Conservation (phyloP, 2,888 invertebrate genomes). For the Cosmia trapezina region DNA sequence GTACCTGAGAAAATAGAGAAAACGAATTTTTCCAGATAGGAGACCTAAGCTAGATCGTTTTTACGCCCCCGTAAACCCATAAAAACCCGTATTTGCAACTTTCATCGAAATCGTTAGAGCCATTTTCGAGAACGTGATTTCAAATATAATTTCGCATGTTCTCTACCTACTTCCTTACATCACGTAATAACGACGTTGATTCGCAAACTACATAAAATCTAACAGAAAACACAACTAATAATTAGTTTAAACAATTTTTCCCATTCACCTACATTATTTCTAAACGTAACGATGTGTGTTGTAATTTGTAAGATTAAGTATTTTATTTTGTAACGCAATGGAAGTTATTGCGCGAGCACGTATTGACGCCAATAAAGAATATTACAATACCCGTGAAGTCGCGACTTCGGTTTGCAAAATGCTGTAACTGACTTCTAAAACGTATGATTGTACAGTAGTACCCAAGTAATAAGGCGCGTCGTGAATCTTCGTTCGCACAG, state of each 20-base stretch:
- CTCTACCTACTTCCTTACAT: background rate
- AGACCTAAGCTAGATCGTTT: no score
- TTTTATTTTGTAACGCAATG: conserved; percentile 55
- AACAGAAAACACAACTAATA: conserved; percentile 17
- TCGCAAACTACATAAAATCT: conserved; percentile 10
- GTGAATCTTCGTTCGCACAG: no score
- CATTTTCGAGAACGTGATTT: no score
- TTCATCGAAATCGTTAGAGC: no score
- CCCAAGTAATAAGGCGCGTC: no score
- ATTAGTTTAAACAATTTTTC: conserved; percentile 19
- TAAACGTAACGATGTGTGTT: conserved; percentile 49
- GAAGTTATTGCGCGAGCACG: conserved; percentile 52
- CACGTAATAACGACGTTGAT: conserved; percentile 14
- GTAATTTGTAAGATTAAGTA: conserved; percentile 43
- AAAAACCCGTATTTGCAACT: no score
- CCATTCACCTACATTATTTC: conserved; percentile 47
- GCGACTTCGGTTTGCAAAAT: conserved; percentile 47
- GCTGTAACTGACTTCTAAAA: background rate
- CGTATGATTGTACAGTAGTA: conserved; percentile 17
- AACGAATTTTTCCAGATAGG: no score
- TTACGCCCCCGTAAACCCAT: no score
- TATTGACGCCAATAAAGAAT: conserved; percentile 44
- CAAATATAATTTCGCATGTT: background rate
- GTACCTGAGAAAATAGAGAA: no score
- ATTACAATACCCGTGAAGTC: conserved; percentile 43